A percentile compares a stretch with the other conserved stretches of the same genome.
Conservation (phyloP, 1,140 invertebrate species). For the Berghia stephanieae region DNA sequence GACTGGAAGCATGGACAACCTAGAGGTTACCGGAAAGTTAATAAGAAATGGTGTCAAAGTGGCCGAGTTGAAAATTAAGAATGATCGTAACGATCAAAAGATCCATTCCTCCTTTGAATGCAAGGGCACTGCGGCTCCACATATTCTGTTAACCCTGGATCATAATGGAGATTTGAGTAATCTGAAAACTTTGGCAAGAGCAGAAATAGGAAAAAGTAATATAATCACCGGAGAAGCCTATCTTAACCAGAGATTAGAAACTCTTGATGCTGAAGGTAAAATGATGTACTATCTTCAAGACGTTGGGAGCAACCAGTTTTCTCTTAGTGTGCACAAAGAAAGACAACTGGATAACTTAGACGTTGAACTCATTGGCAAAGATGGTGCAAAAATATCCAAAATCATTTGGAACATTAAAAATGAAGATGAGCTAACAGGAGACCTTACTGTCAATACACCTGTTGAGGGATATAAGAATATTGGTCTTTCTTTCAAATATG, state of each 20-base stretch:
- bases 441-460: slow-evolving; percentile 37
- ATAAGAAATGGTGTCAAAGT: too few relatives aligned
- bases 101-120: too few relatives aligned
- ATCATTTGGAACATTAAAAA: neutral
- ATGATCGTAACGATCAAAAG: too few relatives aligned
- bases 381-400: neutral
- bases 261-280: neutral
- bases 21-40: too few relatives aligned
- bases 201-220: too few relatives aligned
- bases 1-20: too few relatives aligned
- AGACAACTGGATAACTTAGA: neutral
- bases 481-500: slow-evolving; percentile 36
- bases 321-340: neutral
- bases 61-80: too few relatives aligned
- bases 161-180: too few relatives aligned
- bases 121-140: too few relatives aligned
- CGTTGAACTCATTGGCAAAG: neutral
- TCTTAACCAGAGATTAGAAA: neutral
- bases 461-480: slow-evolving; percentile 35
- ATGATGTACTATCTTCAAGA: neutral
- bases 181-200: too few relatives aligned
- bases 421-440: slow-evolving; percentile 25
- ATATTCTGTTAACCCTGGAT: too few relatives aligned
- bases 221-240: neutral
- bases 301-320: neutral